Percentiles rank a stretch among this genome's conserved stretches.
These are phyloP conservation scores for Plutomurus gul DNA, from an alignment of 1,140 invertebrate genomes.

Conservation along the genomic window DNA sequence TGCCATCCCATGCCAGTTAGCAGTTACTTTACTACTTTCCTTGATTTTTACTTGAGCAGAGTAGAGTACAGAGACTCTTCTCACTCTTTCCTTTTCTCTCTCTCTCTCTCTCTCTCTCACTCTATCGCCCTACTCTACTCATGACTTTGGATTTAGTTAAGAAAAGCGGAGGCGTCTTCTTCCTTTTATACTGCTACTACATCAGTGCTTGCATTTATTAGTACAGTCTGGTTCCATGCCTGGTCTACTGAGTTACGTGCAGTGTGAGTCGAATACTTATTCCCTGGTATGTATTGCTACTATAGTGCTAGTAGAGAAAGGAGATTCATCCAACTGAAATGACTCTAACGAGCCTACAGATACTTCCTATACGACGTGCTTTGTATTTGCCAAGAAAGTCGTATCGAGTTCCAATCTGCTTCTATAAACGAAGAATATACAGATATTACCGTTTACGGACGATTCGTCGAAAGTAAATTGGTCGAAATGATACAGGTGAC, in stretches of 20 bases:
- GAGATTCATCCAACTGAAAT: not conserved
- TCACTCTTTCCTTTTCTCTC: too few species aligned
- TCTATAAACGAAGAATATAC: too few species aligned
- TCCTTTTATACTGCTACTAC: too few species aligned
- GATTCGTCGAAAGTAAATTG: too few species aligned
- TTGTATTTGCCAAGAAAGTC: not conserved
- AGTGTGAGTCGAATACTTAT: constrained; percentile 4
- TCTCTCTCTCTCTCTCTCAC: not conserved
- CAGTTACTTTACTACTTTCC: not conserved
- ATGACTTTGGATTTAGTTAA: too few species aligned
- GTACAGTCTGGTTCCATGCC: constrained; percentile 1
- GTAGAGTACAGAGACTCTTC: too few species aligned
- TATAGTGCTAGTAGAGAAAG: not conserved
- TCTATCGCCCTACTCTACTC: not conserved
- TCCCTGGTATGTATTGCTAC: not conserved
- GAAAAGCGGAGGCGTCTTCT: too few species aligned
- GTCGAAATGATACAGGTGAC: too few species aligned
- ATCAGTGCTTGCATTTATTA: constrained; percentile 22
- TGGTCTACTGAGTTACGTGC: not conserved
- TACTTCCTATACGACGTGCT: not conserved
- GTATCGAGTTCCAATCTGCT: not conserved
- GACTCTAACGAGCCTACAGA: not conserved
- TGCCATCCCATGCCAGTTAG: too few species aligned
- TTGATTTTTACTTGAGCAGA: too few species aligned
- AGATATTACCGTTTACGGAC: too few species aligned